Evolutionary conservation across 2,113 vertebrate species (phyloP).

Genomic region (Apistogramma diplotaenia): DNA sequence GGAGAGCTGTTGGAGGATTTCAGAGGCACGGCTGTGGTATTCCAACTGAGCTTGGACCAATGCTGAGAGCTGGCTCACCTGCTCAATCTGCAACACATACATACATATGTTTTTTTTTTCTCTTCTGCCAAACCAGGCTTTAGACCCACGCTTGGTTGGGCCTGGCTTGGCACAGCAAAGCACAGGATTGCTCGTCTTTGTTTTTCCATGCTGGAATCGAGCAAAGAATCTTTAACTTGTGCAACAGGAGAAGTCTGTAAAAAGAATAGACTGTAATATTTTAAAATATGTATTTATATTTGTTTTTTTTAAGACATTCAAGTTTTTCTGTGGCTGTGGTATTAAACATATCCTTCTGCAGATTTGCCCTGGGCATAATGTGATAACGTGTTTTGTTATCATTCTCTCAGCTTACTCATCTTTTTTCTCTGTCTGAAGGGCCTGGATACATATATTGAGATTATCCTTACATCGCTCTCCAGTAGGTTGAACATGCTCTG

Average conservation of each 20-base stretch:
- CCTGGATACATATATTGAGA: not conserved
- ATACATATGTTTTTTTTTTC: not conserved
- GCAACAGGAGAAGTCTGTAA: not conserved
- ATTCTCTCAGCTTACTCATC: rapidly evolving
- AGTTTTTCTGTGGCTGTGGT: not conserved
- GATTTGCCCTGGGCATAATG: not conserved
- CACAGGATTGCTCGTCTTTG: not conserved
- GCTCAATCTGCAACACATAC: constrained; percentile 84
- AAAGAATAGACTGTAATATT: not conserved
- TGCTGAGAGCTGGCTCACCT: constrained; percentile 95
- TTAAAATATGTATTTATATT: not conserved
- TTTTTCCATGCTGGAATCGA: not conserved
- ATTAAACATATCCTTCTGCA: not conserved
- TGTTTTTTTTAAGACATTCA: not conserved
- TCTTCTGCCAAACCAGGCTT: not conserved
- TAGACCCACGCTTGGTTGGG: not conserved
- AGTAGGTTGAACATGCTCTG: constrained; percentile 98
- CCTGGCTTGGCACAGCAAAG: not conserved
- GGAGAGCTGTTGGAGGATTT: constrained; percentile 91
- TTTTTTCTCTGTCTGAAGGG: rapidly evolving
- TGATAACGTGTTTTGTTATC: not conserved
- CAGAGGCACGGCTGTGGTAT: constrained; percentile 89
- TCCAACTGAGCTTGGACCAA: constrained; percentile 93
- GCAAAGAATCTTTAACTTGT: not conserved
- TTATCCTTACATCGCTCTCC: constrained; percentile 91